A percentile compares a stretch with the other conserved stretches of the same genome.
Evolutionary conservation across 2,888 invertebrate species (phyloP).

Genomic region (Cerastoderma edule): DNA sequence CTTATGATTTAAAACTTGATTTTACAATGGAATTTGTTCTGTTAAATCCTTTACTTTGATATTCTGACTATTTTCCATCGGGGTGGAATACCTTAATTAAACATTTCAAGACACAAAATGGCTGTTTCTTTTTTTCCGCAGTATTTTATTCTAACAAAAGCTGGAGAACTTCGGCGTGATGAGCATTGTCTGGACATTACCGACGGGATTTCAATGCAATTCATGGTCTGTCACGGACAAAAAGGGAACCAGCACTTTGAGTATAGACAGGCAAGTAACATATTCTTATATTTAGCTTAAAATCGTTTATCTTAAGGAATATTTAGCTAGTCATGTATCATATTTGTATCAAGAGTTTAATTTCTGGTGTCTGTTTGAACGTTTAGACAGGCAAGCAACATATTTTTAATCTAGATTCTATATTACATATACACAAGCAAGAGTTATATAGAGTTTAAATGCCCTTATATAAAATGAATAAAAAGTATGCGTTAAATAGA

Average conservation of each 20-base stretch:
- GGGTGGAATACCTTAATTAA: background rate
- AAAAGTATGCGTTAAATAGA: no score
- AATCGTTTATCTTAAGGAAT: background rate
- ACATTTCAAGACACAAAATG: background rate
- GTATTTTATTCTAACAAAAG: conserved; percentile 78
- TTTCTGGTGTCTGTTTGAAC: background rate
- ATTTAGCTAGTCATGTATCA: no score
- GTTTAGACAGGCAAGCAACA: background rate
- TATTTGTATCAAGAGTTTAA: no score
- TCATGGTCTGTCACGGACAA: conserved; percentile 84
- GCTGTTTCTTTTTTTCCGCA: conserved; percentile 6
- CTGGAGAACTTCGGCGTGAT: conserved; percentile 79
- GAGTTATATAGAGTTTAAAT: background rate
- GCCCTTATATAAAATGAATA: no score
- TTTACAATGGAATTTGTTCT: background rate
- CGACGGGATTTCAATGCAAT: conserved; percentile 76
- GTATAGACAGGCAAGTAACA: conserved; percentile 80
- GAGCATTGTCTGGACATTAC: conserved; percentile 78
- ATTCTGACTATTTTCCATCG: background rate
- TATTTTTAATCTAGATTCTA: background rate
- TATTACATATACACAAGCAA: background rate
- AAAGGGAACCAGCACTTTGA: conserved; percentile 85
- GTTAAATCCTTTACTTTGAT: background rate
- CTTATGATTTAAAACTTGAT: background rate
- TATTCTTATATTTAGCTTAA: background rate